Conservation (phyloP, 2,113 vertebrate genomes). For the Vidua chalybeata region DNA sequence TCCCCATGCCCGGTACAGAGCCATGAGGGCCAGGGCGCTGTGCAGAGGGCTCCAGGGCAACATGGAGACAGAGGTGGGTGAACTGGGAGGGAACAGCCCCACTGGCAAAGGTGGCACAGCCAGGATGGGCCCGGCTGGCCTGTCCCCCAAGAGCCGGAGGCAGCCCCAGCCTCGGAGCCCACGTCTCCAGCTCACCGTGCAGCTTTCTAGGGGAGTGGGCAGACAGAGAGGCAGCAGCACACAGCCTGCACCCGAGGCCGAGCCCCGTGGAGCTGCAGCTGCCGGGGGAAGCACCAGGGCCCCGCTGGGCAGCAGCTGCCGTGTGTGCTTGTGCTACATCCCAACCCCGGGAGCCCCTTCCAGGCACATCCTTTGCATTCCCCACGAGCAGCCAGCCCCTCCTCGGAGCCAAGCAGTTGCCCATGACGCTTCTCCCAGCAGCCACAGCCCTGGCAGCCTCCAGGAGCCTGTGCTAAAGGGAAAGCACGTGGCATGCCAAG, state of each 20-base stretch:
- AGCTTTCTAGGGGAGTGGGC: background rate
- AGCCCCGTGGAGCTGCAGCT: background rate
- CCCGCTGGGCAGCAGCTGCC: background rate
- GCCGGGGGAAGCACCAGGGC: background rate
- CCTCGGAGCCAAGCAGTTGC: background rate
- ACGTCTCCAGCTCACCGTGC: fast-evolving
- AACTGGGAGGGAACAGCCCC: background rate
- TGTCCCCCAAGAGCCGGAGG: background rate
- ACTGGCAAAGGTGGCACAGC: background rate
- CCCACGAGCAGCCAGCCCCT: background rate
- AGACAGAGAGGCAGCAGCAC: background rate
- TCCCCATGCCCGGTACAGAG: fast-evolving
- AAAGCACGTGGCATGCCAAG: fast-evolving
- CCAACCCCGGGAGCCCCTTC: background rate
- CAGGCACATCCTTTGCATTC: constrained; percentile 12
- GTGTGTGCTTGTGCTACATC: fast-evolving
- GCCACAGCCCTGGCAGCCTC: background rate
- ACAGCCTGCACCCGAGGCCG: background rate
- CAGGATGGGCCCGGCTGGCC: background rate
- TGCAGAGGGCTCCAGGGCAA: background rate
- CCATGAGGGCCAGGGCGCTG: background rate
- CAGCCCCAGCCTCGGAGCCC: background rate
- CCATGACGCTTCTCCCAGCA: background rate
- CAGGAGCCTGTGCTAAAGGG: background rate
- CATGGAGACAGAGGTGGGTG: background rate